These are phyloP conservation scores for Agrotis segetum DNA, from an alignment of 2,888 invertebrate species.

Conservation along the genomic window DNA sequence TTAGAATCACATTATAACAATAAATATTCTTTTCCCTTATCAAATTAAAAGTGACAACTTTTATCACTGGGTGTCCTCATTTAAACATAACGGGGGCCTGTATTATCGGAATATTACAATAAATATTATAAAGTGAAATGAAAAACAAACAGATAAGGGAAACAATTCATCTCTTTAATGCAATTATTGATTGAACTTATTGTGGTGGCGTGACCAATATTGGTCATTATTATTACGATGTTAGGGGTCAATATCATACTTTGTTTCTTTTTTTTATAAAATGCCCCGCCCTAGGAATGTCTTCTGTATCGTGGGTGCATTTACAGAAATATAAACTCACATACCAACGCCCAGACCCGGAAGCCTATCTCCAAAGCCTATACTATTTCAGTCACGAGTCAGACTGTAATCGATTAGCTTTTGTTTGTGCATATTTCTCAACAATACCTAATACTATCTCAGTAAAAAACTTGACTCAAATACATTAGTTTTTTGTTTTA, in stretches of 20 bases:
- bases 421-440: too few relatives aligned
- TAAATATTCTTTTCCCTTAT: conserved; percentile 7
- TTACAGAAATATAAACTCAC: too few relatives aligned
- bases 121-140: conserved; percentile 47
- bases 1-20: conserved; percentile 3
- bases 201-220: conserved; percentile 12
- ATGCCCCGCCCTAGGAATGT: too few relatives aligned
- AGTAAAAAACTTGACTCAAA: too few relatives aligned
- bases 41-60: background rate
- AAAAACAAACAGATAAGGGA: conserved; percentile 53
- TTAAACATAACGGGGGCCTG: conserved; percentile 19
- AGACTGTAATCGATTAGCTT: too few relatives aligned
- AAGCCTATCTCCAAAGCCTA: too few relatives aligned
- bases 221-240: conserved; percentile 1
- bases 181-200: conserved; percentile 19
- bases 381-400: too few relatives aligned
- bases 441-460: too few relatives aligned
- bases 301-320: too few relatives aligned
- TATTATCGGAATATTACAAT: conserved; percentile 43
- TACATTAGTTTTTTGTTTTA: too few relatives aligned
- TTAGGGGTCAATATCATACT: background rate
- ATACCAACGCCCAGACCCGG: too few relatives aligned
- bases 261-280: too few relatives aligned
- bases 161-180: conserved; percentile 32
- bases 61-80: conserved; percentile 37